phyloP scores from a whole-genome alignment of 2,797 vertebrate species.

The Sparidentex hasta region DNA sequence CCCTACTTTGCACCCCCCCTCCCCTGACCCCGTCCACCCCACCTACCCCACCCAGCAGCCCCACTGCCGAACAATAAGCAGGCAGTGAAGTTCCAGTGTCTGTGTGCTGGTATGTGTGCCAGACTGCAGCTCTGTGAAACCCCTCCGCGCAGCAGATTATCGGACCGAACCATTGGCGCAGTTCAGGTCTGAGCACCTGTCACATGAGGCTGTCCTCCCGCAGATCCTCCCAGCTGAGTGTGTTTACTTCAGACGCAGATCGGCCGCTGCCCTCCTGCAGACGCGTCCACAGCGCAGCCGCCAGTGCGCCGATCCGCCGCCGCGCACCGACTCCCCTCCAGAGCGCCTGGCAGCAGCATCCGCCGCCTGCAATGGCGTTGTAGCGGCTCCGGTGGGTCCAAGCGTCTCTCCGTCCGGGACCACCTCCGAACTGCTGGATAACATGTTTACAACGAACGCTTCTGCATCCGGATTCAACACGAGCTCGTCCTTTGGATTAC shows the following conservation, averaged over 20 bases:
- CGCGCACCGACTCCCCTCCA: slow-evolving; percentile 69
- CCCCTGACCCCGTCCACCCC: slow-evolving; percentile 46
- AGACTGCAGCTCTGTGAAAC: slow-evolving; percentile 82
- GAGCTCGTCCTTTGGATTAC: slow-evolving; percentile 55
- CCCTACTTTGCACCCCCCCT: slow-evolving; percentile 12
- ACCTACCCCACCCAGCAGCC: slow-evolving; percentile 55
- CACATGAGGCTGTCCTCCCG: slow-evolving; percentile 66
- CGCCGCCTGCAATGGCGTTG: slow-evolving; percentile 86
- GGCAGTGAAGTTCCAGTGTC: slow-evolving; percentile 62
- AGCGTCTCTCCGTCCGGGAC: slow-evolving; percentile 54
- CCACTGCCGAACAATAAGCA: slow-evolving; percentile 39
- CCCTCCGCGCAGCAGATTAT: slow-evolving; percentile 80
- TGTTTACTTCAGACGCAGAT: slow-evolving; percentile 14
- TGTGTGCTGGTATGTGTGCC: slow-evolving; percentile 79
- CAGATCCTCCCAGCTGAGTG: slow-evolving; percentile 19
- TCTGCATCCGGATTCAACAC: slow-evolving; percentile 41
- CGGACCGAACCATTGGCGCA: slow-evolving; percentile 85
- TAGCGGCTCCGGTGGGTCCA: slow-evolving; percentile 39
- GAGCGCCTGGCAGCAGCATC: slow-evolving; percentile 79
- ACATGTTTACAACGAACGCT: slow-evolving; percentile 49
- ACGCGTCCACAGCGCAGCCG: slow-evolving; percentile 29
- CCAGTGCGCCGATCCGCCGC: slow-evolving; percentile 40
- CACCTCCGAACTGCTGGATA: slow-evolving; percentile 41
- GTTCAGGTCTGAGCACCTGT: slow-evolving; percentile 82
- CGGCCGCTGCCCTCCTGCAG: slow-evolving; percentile 1